phyloP scores from a whole-genome alignment of 2,888 invertebrate genomes.

The Leptopilina drosophilae region DNA sequence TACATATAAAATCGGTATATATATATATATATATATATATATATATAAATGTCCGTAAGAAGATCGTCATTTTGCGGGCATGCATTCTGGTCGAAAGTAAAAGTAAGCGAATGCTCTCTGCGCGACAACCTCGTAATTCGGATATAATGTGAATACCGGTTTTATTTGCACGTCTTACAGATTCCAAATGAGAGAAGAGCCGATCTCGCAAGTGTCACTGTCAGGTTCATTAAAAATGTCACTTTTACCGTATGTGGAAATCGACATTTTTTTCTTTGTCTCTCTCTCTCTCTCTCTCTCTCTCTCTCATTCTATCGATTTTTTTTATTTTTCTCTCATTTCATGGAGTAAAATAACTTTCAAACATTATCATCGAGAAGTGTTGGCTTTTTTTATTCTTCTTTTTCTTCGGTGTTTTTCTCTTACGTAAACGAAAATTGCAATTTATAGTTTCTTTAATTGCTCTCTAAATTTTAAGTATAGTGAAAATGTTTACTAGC shows the following conservation, averaged over 20 bases:
- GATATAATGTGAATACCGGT: conserved; percentile 46
- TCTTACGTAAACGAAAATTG: no score
- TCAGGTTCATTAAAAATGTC: conserved; percentile 36
- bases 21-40: background rate
- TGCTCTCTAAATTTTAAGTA: no score
- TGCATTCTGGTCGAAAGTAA: conserved; percentile 58
- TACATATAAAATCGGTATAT: no score
- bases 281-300: background rate
- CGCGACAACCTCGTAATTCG: conserved; percentile 39
- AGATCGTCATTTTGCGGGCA: conserved; percentile 44
- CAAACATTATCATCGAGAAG: background rate
- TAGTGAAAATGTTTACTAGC: no score
- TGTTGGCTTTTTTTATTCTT: background rate
- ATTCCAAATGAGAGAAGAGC: conserved; percentile 26
- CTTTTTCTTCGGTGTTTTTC: background rate
- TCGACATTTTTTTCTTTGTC: background rate
- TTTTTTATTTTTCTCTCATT: conserved; percentile 4
- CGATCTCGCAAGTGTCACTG: conserved; percentile 36
- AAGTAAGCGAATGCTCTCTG: conserved; percentile 49
- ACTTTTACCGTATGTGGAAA: conserved; percentile 21
- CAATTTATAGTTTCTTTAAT: no score
- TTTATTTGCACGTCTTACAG: conserved; percentile 26
- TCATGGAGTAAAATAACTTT: background rate
- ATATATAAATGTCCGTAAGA: conserved; percentile 22
- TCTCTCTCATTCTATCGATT: background rate